Evolutionary conservation across 2,113 vertebrate species (phyloP).

Genomic region (Pollachius pollachius): DNA sequence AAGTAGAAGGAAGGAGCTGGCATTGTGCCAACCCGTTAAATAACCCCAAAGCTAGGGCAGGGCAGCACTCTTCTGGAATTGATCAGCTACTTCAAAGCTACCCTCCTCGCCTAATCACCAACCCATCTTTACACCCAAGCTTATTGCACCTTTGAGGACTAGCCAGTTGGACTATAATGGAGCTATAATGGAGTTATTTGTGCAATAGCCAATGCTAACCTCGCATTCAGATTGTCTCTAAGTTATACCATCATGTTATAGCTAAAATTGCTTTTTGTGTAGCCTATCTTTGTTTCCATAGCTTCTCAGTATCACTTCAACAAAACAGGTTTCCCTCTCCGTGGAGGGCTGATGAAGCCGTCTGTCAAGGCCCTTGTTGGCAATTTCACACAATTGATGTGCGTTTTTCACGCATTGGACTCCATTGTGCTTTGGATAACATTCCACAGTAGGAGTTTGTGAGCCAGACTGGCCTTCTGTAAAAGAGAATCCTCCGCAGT

Average conservation of each 20-base stretch:
- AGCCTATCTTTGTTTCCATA: background rate
- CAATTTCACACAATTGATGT: constrained; percentile 50
- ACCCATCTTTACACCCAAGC: constrained; percentile 31
- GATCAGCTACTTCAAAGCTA: constrained; percentile 46
- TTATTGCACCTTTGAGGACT: background rate
- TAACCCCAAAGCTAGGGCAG: constrained; percentile 13
- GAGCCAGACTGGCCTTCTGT: constrained; percentile 13
- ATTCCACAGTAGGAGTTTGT: constrained; percentile 5
- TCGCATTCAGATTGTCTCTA: background rate
- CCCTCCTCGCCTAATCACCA: constrained; percentile 37
- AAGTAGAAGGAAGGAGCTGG: constrained; percentile 31
- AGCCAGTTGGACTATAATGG: background rate
- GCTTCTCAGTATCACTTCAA: background rate
- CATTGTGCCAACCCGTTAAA: constrained; percentile 29
- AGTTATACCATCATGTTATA: background rate
- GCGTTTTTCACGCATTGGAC: constrained; percentile 35
- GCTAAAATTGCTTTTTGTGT: too few relatives aligned
- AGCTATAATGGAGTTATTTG: background rate
- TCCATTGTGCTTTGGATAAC: constrained; percentile 27
- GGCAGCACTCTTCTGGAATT: constrained; percentile 22
- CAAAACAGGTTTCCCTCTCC: constrained; percentile 22
- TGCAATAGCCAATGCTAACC: background rate
- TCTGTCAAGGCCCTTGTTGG: constrained; percentile 40
- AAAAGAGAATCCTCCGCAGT: background rate
- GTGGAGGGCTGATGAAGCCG: constrained; percentile 34